Evolutionary conservation across 1,140 invertebrate genomes (phyloP), one percentile per base, ranked within the genome.

Genomic region (Penaeus chinensis): DNA sequence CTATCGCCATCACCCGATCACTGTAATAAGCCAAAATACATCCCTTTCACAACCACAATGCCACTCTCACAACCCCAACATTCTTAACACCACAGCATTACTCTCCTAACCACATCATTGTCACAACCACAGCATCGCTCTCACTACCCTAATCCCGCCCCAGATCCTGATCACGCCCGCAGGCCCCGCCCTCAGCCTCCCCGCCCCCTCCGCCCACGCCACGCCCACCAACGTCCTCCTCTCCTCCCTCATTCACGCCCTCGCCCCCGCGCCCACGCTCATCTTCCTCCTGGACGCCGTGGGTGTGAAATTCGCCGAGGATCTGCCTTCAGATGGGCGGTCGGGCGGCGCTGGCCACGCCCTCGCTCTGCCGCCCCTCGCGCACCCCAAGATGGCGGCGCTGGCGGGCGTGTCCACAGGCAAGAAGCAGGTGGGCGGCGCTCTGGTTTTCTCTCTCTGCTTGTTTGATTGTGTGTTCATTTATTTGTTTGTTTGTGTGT

Each of bases 181-280:
- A 22, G 87, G 87, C 16, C 87, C 87, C 19, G 87, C 87, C 37
- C 54, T 88, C 1, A 62, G 63, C 65, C 74, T 88, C 0, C 82
- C 87, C 19, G 69, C 87, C 19, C 27, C 87, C 19, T 27, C 83
- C 18, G 47, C 69, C 54, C 79, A 88, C 42, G 54, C 87, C 24
- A 82, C 87, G 22, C 87, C 87, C 47, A 88, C 74, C 82, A 88
- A 88, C 74, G 82, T 88, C 42, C 87, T 88, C 61, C 81, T 88
- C 18, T 19, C 71, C 7, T 84, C 87, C 24, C 22, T 84, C 61
- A 37, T 84, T 24, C 22, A 62, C 16, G 82, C 87, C 62, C 81
- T 88, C 24, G 13, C 62, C 22, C n/a, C 61, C 19, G 63, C 76
- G 22, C 87, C 87, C 24, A 84, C 77, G 16, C 32, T 88, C 60